These are phyloP conservation scores for Ypsolopha scabrella DNA, from an alignment of 2,888 invertebrate genomes.

Conservation along the genomic window DNA sequence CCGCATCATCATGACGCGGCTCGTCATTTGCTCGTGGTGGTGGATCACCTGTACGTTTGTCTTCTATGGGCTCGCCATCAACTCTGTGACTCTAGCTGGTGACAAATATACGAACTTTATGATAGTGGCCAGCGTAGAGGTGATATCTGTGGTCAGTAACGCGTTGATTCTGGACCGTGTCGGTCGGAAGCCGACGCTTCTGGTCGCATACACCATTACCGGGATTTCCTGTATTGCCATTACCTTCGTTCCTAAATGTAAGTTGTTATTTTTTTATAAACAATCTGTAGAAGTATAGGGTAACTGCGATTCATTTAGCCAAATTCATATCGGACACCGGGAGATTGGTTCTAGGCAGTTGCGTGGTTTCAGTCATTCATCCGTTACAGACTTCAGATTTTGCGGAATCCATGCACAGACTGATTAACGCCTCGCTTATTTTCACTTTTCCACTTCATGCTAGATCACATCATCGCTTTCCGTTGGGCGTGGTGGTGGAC, in stretches of 20 bases:
- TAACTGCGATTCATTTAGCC: no score
- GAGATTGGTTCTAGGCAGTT: no score
- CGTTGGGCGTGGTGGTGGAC: no score
- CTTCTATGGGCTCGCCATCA: conserved; percentile 84
- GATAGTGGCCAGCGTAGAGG: conserved; percentile 75
- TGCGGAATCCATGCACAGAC: no score
- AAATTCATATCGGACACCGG: no score
- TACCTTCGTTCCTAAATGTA: conserved; percentile 61
- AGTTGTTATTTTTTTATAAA: conserved; percentile 13
- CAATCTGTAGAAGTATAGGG: no score
- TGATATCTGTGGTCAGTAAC: conserved; percentile 77
- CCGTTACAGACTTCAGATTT: no score
- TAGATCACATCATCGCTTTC: no score
- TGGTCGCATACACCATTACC: conserved; percentile 70
- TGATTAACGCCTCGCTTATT: no score
- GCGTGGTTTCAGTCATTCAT: no score
- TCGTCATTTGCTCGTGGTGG: conserved; percentile 68
- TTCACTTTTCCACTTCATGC: no score
- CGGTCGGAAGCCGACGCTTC: conserved; percentile 73
- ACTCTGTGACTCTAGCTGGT: conserved; percentile 79
- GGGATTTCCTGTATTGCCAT: conserved; percentile 64
- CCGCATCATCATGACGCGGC: conserved; percentile 47
- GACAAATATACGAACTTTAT: conserved; percentile 85
- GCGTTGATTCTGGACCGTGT: conserved; percentile 73
- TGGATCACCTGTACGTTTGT: conserved; percentile 86